These are phyloP conservation scores for Cerastis leucographa DNA, from an alignment of 2,888 invertebrate species.

Conservation along the genomic window DNA sequence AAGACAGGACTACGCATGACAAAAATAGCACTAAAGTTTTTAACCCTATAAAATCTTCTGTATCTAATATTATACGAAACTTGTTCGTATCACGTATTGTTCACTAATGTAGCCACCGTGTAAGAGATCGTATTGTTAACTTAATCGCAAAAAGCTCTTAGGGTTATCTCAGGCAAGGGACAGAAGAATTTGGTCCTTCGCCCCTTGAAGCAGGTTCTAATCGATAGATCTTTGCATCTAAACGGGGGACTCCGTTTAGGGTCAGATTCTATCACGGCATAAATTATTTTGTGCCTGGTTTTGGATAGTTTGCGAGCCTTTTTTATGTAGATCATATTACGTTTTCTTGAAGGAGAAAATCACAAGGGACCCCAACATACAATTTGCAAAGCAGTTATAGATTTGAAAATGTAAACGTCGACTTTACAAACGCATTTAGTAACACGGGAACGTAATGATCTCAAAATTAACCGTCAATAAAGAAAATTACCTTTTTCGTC, in stretches of 20 bases:
- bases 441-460: too few species aligned
- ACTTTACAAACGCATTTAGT: not conserved
- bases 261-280: slow-evolving; percentile 43
- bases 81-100: slow-evolving; percentile 52
- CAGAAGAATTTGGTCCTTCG: slow-evolving; percentile 36
- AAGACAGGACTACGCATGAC: slow-evolving; percentile 8
- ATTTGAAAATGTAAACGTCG: too few species aligned
- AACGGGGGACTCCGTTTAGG: slow-evolving; percentile 38
- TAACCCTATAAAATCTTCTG: slow-evolving; percentile 33
- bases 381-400: not conserved
- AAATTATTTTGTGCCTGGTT: slow-evolving; percentile 60
- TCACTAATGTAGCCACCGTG: slow-evolving; percentile 46
- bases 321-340: slow-evolving; percentile 4
- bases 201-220: slow-evolving; percentile 46
- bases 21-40: slow-evolving; percentile 36
- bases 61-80: slow-evolving; percentile 31
- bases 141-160: slow-evolving; percentile 66
- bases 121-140: slow-evolving; percentile 48
- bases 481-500: not conserved
- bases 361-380: not conserved
- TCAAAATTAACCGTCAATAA: too few species aligned
- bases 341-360: not conserved
- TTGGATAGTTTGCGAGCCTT: not conserved
- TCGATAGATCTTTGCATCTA: slow-evolving; percentile 57
- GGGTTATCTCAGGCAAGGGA: slow-evolving; percentile 48